Evolutionary conservation across 1,140 invertebrate species (phyloP).

Genomic region (Euura saliciscinereae): DNA sequence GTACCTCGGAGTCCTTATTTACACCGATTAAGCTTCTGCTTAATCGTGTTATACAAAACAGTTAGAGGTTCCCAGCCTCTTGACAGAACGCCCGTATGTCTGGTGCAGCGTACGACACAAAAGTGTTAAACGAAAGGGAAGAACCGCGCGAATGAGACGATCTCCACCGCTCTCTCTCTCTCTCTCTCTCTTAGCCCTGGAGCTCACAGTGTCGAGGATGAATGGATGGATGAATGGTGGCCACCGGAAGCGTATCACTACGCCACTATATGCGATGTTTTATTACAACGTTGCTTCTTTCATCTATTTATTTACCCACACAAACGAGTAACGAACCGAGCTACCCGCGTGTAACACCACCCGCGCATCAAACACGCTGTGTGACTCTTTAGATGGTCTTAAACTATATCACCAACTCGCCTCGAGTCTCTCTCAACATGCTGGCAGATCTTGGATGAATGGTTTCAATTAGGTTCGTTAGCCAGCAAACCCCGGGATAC

Average conservation of each 20-base stretch:
- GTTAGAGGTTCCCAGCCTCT: slow-evolving; percentile 49
- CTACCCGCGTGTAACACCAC: not conserved
- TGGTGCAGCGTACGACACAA: slow-evolving; percentile 38
- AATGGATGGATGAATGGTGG: slow-evolving; percentile 4
- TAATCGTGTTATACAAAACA: slow-evolving; percentile 51
- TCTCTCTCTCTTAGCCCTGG: not conserved
- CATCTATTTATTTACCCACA: not conserved
- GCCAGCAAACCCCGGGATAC: slow-evolving; percentile 1
- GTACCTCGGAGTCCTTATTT: not conserved
- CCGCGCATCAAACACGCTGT: not conserved
- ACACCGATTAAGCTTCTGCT: not conserved
- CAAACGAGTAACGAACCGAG: not conserved
- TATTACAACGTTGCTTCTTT: not conserved
- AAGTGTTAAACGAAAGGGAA: slow-evolving; percentile 58
- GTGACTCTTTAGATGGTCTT: not conserved
- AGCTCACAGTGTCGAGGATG: not conserved
- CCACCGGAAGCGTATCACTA: slow-evolving; percentile 6
- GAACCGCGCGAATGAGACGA: slow-evolving; percentile 17
- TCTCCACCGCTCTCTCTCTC: too few species aligned
- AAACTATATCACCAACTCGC: not conserved
- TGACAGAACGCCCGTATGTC: slow-evolving; percentile 50
- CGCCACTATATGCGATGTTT: slow-evolving; percentile 2
- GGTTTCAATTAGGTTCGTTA: slow-evolving; percentile 1
- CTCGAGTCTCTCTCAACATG: not conserved
- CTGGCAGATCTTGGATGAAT: slow-evolving; percentile 1